Conservation (phyloP, 1,140 invertebrate genomes). For the Ephestia elutella region DNA sequence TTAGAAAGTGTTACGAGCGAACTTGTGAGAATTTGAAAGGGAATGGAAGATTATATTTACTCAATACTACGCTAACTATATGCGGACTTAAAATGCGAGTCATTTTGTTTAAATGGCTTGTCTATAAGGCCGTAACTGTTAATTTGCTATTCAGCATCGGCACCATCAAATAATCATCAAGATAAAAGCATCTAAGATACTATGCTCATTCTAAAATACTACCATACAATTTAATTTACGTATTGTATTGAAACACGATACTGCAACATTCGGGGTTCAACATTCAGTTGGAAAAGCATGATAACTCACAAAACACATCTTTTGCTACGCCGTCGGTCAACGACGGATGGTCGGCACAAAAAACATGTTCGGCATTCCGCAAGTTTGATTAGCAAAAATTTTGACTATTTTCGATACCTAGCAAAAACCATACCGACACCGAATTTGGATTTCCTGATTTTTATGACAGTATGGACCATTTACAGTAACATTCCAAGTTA, state of each 20-base stretch:
- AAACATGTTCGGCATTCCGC: slow-evolving; percentile 8
- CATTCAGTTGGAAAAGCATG: slow-evolving; percentile 9
- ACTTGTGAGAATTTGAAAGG: too few species aligned
- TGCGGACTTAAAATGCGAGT: too few species aligned
- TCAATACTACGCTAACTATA: too few species aligned
- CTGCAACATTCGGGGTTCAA: slow-evolving; percentile 4
- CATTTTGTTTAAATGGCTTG: too few species aligned
- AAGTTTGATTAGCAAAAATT: not conserved
- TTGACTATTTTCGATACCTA: slow-evolving; percentile 1
- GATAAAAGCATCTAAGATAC: too few species aligned
- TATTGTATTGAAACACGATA: slow-evolving; percentile 13
- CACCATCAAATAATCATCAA: too few species aligned
- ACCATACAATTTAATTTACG: too few species aligned
- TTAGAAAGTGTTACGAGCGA: too few species aligned
- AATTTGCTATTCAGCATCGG: too few species aligned
- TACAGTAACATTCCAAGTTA: not conserved
- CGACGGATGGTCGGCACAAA: not conserved
- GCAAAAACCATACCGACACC: slow-evolving; percentile 12
- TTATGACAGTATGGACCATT: not conserved
- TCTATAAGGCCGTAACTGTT: too few species aligned
- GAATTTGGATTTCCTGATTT: slow-evolving; percentile 6
- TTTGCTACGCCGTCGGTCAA: not conserved
- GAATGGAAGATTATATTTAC: too few species aligned
- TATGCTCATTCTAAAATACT: too few species aligned
- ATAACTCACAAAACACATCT: slow-evolving; percentile 8